Base-by-base conservation (phyloP, 2,113 vertebrate genomes). In the Lasiurus borealis region DNA sequence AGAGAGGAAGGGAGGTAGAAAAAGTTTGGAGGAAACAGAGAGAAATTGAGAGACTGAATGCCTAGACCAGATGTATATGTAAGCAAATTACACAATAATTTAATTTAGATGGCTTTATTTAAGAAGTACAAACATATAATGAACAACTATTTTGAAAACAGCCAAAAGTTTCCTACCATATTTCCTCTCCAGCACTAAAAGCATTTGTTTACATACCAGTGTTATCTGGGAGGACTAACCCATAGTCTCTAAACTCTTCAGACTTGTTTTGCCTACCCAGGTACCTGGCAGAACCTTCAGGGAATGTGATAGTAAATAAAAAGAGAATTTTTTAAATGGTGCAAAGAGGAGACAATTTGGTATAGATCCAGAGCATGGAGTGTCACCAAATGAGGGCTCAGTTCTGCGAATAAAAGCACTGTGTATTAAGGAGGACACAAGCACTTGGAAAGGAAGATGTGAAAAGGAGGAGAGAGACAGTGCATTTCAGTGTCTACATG, bases 171-270 rank as follows among this genome's bases (percentile, higher is more conserved):
- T 87, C 82, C 50, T 77, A 85, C 29, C 59, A 36, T 44, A 36
- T 80, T 95, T 40, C 18, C 27, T 90, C 64, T 87, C 69, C 25
- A 46, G 82, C 25, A 29, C 34, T 52, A 34, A 90, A 93, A 57
- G 10, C 21, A 71, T 94, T 84, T 92, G 71, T 84, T 92, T 50
- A 94, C 64, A 96, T 84, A 72, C 62, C 91, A 64, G 10, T 57
- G 57, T 52, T 95, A 81, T 88, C 57, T 84, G 50, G 68, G 52
- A 68, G 7, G 15, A 29, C 10, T 64, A 71, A 80, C 59, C 57
- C 48, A 54, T 66, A 21, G 44, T 25, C 46, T 90, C 82, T 12
- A 84, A 54, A 69, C 8, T 48, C 29, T 16, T 25, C 15, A 48
- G 36, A 34, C 23, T 46, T 66, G 27, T 52, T 64, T 86, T 90